Conservation (phyloP, 2,797 vertebrate species). For the Onychomys torridus region DNA sequence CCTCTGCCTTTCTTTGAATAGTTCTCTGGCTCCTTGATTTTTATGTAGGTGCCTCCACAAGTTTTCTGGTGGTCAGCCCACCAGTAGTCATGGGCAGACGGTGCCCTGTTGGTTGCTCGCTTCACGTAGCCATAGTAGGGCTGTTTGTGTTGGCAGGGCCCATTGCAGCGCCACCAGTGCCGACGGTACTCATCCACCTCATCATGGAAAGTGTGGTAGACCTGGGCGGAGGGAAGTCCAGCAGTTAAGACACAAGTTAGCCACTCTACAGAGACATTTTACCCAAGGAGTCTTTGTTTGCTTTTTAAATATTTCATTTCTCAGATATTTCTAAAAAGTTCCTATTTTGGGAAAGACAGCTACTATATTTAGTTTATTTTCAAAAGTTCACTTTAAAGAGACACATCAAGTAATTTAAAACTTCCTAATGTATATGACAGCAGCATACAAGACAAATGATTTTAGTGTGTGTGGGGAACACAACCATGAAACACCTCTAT, state of each 20-base stretch:
- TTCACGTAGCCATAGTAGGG: slow-evolving; percentile 96
- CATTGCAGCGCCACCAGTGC: slow-evolving; percentile 98
- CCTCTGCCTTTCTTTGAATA: slow-evolving; percentile 90
- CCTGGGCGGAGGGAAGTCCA: slow-evolving; percentile 82
- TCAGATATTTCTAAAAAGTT: slow-evolving; percentile 23
- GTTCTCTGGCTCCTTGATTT: slow-evolving; percentile 96
- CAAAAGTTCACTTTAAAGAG: slow-evolving; percentile 17
- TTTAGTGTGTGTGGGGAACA: neutral
- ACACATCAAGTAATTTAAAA: slow-evolving; percentile 13
- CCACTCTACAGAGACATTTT: neutral
- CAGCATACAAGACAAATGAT: neutral
- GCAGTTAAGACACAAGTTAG: neutral
- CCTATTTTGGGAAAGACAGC: slow-evolving; percentile 1
- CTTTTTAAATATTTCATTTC: neutral
- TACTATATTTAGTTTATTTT: slow-evolving; percentile 42
- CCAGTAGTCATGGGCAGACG: slow-evolving; percentile 95
- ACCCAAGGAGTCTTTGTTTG: neutral
- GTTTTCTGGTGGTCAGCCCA: slow-evolving; percentile 93
- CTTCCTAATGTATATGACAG: neutral
- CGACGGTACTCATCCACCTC: slow-evolving; percentile 96
- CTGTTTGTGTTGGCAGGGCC: slow-evolving; percentile 92
- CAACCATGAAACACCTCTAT: neutral
- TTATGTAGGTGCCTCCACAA: slow-evolving; percentile 94
- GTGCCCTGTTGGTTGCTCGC: slow-evolving; percentile 95
- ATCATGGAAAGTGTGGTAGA: slow-evolving; percentile 94